phyloP scores from a whole-genome alignment of 1,140 invertebrate species.

The Solenopsis invicta region DNA sequence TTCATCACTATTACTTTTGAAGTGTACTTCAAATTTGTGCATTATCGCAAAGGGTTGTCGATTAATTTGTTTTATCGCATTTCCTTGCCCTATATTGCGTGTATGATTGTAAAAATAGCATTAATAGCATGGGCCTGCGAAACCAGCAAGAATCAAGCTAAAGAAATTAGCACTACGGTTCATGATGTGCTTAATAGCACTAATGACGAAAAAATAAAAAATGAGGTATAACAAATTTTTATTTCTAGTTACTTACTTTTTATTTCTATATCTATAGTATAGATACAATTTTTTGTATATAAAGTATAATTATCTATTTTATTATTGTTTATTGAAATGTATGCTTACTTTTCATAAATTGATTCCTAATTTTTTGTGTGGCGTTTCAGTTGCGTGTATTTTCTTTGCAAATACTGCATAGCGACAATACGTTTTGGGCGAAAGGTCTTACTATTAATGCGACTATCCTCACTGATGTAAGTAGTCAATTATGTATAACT shows the following conservation, averaged over 20 bases:
- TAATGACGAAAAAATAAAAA: too few species aligned
- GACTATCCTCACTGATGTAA: constrained; percentile 71
- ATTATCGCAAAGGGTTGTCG: background rate
- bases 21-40: background rate
- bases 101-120: too few species aligned
- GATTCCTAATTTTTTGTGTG: background rate
- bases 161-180: too few species aligned
- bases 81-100: background rate
- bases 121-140: too few species aligned
- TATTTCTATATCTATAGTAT: background rate
- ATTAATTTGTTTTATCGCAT: background rate
- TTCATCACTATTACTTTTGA: background rate
- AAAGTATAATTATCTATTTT: too few species aligned
- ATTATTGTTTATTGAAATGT: too few species aligned
- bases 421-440: constrained; percentile 71
- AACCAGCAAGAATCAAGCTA: too few species aligned
- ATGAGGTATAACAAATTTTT: background rate
- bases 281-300: too few species aligned
- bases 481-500: background rate
- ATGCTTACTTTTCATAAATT: background rate
- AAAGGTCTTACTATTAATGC: constrained; percentile 73
- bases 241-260: too few species aligned
- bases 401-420: constrained; percentile 78
- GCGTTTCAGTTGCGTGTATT: constrained; percentile 77
- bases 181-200: too few species aligned